Evolutionary conservation across 1,140 invertebrate species (phyloP), one percentile per base, ranked within the genome.

Genomic region (Oscheius sp.): DNA sequence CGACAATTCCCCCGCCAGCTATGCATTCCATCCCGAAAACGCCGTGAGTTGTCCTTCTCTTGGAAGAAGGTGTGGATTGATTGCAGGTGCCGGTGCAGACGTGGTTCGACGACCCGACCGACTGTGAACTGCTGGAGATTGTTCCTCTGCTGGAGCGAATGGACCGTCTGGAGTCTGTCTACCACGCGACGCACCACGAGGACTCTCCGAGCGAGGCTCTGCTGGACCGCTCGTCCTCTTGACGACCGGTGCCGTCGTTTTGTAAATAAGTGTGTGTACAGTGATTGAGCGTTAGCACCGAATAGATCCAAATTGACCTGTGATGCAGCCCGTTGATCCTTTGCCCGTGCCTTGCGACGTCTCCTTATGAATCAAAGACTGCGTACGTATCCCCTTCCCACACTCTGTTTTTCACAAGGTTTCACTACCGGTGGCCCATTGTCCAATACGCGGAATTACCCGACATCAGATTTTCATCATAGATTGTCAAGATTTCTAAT

Each of bases 11-110:
- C 96, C 96, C 80, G 95, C 94, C 81, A 97, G 94, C 73, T 99
- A 99, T 88, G 95, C 97, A 88, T 99, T 99, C 91, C 97, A 99
- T 91, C 95, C 96, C 85, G 93, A 98, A 86, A 98, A 99, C 89
- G 95, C 96, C 85, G 95, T 98, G 88, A 92, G 92, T 32, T 23
- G 35, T 75, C n/a, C 13, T 26, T 61, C 3, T 74, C 13, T 76
- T 28, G 36, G n/a, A 32, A 28, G 59, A n/a, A 1, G 0, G 55
- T 59, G 23, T 78, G n/a, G n/a, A n/a, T 18, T 31, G 15, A 63
- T 75, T 80, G 35, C 85, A 95, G 93, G 92, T 97, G 86, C 93
- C 94, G 85, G 93, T 96, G 69, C 92, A 92, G 84, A 95, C 93
- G 70, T 97, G 94, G 94, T 97, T 97, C 86, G 94, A 97, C 86